These are phyloP conservation scores for Sinella curviseta DNA, from an alignment of 1,140 invertebrate genomes.

Conservation along the genomic window DNA sequence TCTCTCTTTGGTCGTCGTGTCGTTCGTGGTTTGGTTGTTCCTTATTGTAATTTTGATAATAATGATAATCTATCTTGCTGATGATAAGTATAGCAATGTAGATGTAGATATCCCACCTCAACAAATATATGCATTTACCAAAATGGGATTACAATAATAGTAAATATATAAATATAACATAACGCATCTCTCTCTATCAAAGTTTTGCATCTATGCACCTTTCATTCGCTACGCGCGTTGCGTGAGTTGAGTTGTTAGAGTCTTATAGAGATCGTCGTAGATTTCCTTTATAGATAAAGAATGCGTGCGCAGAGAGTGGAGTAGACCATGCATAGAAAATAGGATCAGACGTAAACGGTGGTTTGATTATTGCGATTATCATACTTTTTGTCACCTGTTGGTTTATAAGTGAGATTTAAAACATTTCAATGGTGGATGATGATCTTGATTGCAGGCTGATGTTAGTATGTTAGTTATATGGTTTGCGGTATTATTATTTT, in stretches of 20 bases:
- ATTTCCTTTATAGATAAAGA: neutral
- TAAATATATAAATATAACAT: too few relatives aligned
- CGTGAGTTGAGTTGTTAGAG: too few relatives aligned
- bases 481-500: neutral
- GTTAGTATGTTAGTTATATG: neutral
- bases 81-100: too few relatives aligned
- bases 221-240: too few relatives aligned
- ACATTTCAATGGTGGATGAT: neutral
- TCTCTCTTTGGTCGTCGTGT: too few relatives aligned
- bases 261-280: neutral
- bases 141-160: too few relatives aligned
- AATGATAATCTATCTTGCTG: too few relatives aligned
- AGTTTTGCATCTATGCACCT: too few relatives aligned
- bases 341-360: neutral
- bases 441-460: neutral
- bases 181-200: too few relatives aligned
- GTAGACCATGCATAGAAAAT: neutral
- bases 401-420: neutral
- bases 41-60: neutral
- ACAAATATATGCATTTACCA: too few relatives aligned
- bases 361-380: neutral
- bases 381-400: neutral
- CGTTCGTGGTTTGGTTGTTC: too few relatives aligned
- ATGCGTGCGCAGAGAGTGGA: neutral
- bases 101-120: too few relatives aligned